These are phyloP conservation scores for Amia ocellicauda DNA, from an alignment of 2,113 vertebrate species.

Conservation along the genomic window DNA sequence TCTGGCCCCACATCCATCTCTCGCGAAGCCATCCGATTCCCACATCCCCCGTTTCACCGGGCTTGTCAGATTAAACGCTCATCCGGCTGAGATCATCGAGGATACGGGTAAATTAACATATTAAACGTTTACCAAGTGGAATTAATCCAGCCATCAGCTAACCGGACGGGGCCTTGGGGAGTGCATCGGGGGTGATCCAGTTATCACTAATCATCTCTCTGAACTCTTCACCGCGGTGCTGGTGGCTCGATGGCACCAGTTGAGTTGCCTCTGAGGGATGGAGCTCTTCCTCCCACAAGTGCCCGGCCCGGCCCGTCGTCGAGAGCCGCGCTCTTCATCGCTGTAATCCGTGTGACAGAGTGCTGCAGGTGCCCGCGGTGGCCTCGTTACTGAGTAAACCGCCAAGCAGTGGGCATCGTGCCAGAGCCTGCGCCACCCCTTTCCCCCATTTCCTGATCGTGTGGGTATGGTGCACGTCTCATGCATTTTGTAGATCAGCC, in stretches of 20 bases:
- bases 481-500: too few species aligned
- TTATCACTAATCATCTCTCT: not conserved
- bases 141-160: not conserved
- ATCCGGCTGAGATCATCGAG: not conserved
- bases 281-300: too few species aligned
- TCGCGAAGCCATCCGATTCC: not conserved
- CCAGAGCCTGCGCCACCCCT: constrained; percentile 11
- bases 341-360: too few species aligned
- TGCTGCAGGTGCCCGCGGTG: not conserved
- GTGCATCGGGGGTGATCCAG: not conserved
- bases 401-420: not conserved
- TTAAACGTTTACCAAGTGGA: constrained; percentile 3
- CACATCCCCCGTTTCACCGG: not conserved
- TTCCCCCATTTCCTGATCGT: constrained; percentile 11
- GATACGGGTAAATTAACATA: not conserved
- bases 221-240: not conserved
- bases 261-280: too few species aligned
- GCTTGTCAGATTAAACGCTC: not conserved
- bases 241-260: too few species aligned
- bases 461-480: too few species aligned
- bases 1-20: not conserved
- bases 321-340: too few species aligned
- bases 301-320: too few species aligned
- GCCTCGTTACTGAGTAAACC: not conserved
- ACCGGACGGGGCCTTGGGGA: not conserved